These are phyloP conservation scores for Strigamia crassipes DNA, from an alignment of 2,888 invertebrate species.

Conservation along the genomic window DNA sequence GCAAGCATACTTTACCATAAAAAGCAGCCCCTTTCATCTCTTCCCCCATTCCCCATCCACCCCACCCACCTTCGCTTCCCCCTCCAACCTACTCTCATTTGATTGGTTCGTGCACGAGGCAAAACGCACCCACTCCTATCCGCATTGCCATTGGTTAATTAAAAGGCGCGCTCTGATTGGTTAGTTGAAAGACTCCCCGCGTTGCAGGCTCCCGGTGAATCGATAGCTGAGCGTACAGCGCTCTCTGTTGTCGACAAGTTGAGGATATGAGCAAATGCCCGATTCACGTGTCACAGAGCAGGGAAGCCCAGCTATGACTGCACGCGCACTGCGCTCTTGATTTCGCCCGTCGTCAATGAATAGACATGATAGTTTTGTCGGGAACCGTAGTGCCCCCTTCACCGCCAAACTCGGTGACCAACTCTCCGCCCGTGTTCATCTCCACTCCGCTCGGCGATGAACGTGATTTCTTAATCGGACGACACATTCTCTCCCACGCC, in stretches of 20 bases:
- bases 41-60: conserved; percentile 12
- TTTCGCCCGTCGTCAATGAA: not conserved
- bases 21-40: conserved; percentile 7
- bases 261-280: conserved; percentile 18
- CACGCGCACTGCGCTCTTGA: not conserved
- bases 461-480: conserved; percentile 6
- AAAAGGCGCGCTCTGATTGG: conserved; percentile 41
- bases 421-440: conserved; percentile 31
- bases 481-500: not conserved
- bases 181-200: not conserved
- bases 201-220: not conserved
- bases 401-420: conserved; percentile 43
- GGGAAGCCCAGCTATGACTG: not conserved
- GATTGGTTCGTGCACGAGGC: conserved; percentile 15
- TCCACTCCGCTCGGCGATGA: conserved; percentile 24
- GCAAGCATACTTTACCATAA: conserved; percentile 14
- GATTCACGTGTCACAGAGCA: conserved; percentile 13
- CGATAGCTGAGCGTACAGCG: not conserved
- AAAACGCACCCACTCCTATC: conserved; percentile 39
- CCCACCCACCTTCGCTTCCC: not conserved
- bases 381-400: conserved; percentile 41
- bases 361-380: conserved; percentile 28
- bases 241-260: conserved; percentile 8
- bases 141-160: conserved; percentile 44
- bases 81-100: not conserved